These are phyloP conservation scores for Callosobruchus maculatus DNA, from an alignment of 2,888 invertebrate genomes.

Conservation along the genomic window DNA sequence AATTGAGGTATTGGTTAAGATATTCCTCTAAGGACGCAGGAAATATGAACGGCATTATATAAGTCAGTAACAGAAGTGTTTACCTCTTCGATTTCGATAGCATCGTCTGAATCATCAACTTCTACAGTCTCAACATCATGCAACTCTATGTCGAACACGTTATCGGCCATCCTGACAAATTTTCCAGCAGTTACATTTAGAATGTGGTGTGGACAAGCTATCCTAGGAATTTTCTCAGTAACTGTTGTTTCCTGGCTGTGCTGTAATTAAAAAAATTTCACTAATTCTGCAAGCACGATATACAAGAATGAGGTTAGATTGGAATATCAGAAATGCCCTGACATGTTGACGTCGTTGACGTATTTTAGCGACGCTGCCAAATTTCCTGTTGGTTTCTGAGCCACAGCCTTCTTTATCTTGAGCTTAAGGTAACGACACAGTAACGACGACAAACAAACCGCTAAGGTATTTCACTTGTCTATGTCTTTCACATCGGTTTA, in stretches of 20 bases:
- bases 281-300: conserved; percentile 26
- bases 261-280: conserved; percentile 20
- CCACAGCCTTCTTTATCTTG: no score
- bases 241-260: conserved; percentile 4
- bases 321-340: no score
- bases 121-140: conserved; percentile 63
- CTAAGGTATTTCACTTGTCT: no score
- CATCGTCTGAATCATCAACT: conserved; percentile 74
- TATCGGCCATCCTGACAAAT: neutral
- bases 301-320: conserved; percentile 33
- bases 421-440: no score
- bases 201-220: neutral
- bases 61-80: conserved; percentile 31
- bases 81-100: conserved; percentile 87
- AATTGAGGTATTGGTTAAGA: no score
- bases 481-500: no score
- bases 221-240: neutral
- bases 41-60: neutral
- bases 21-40: no score
- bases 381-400: no score
- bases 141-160: conserved; percentile 88
- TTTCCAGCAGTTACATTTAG: neutral
- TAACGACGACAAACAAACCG: no score
- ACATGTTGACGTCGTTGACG: no score
- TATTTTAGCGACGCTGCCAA: no score